Evolutionary conservation across 1,140 invertebrate genomes (phyloP).

Genomic region (Caenorhabditis latens): DNA sequence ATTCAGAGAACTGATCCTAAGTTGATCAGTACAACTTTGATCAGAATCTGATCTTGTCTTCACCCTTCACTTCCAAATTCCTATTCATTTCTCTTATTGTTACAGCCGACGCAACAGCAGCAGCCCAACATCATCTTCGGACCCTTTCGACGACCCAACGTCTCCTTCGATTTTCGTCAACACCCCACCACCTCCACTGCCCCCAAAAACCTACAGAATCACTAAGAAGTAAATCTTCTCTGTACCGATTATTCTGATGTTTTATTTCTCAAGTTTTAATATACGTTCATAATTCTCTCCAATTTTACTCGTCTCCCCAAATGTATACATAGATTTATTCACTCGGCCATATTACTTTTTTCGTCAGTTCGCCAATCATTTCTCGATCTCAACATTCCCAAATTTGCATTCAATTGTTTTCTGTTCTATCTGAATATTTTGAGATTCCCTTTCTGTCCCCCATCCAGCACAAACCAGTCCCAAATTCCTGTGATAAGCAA

Average conservation of each 20-base stretch:
- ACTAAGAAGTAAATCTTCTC: constrained; percentile 26
- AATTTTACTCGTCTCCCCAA: background rate
- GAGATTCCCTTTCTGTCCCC: background rate
- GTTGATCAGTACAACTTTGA: background rate
- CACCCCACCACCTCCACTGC: constrained; percentile 55
- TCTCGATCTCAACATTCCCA: background rate
- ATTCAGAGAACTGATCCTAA: too few relatives aligned
- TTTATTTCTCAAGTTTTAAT: background rate
- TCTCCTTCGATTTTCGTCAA: constrained; percentile 45
- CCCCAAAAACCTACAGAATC: constrained; percentile 57
- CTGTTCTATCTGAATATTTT: background rate
- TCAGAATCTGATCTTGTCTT: background rate
- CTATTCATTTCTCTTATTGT: background rate
- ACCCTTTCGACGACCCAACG: constrained; percentile 33
- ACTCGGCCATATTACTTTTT: too few relatives aligned
- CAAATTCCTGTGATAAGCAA: background rate
- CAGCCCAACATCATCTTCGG: constrained; percentile 33
- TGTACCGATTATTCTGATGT: background rate
- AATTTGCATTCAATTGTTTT: background rate
- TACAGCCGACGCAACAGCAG: constrained; percentile 21
- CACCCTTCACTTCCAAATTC: background rate
- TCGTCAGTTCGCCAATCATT: too few relatives aligned
- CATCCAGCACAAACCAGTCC: background rate
- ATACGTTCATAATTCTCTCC: background rate
- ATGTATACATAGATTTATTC: background rate